These are phyloP conservation scores for Rhopalosiphum nymphaeae DNA, from an alignment of 2,888 invertebrate species.

Conservation along the genomic window DNA sequence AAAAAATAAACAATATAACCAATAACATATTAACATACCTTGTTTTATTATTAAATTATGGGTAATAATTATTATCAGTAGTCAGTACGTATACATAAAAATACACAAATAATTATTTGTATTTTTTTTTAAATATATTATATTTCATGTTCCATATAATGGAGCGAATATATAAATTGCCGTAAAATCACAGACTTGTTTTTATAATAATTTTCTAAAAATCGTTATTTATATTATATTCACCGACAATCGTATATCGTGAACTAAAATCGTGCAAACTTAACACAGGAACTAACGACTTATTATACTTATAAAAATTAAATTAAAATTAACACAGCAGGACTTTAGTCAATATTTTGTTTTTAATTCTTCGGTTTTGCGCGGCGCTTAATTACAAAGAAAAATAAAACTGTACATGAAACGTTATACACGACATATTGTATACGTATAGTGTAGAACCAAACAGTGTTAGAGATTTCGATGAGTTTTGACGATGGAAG, in stretches of 20 bases:
- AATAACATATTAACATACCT: conserved; percentile 28
- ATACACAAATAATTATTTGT: conserved; percentile 37
- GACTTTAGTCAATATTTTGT: conserved; percentile 27
- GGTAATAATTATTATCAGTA: conserved; percentile 56
- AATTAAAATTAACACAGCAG: conserved; percentile 47
- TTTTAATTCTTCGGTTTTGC: conserved; percentile 37
- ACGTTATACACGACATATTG: background rate
- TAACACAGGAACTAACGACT: conserved; percentile 61
- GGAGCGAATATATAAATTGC: conserved; percentile 48
- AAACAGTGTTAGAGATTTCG: conserved; percentile 32
- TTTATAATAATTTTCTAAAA: conserved; percentile 62
- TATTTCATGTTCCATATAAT: conserved; percentile 48
- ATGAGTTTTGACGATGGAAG: background rate
- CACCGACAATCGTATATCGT: conserved; percentile 51
- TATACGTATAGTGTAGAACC: background rate
- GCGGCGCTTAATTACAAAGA: background rate
- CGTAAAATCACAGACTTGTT: conserved; percentile 64
- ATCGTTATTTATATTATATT: conserved; percentile 51
- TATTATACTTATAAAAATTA: conserved; percentile 49
- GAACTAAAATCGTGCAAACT: conserved; percentile 60
- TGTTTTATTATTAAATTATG: conserved; percentile 55
- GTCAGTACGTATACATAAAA: conserved; percentile 54
- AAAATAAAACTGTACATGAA: background rate
- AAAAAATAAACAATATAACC: conserved; percentile 31
- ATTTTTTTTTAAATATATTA: conserved; percentile 2